Conservation (phyloP, 2,797 vertebrate species). For the Notamacropus eugenii region DNA sequence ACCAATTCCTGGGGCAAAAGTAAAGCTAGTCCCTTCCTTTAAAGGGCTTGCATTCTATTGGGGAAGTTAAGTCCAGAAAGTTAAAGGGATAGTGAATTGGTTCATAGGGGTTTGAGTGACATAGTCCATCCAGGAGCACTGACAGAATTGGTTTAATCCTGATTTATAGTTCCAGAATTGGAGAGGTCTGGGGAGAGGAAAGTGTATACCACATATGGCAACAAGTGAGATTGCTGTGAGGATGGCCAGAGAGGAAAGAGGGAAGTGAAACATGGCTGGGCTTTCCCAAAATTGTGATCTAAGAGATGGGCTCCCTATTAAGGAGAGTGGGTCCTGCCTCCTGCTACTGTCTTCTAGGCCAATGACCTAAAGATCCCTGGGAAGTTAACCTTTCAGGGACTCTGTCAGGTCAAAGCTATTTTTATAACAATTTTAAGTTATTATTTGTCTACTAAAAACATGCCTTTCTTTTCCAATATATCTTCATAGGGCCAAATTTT, state of each 20-base stretch:
- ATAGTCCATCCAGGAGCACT: not conserved
- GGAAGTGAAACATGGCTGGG: not conserved
- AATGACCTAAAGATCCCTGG: too few species aligned
- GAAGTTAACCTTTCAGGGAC: too few species aligned
- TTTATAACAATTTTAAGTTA: too few species aligned
- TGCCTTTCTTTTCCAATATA: too few species aligned
- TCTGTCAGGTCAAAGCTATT: too few species aligned
- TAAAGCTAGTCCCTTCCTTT: not conserved
- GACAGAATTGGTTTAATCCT: too few species aligned
- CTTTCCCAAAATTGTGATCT: not conserved
- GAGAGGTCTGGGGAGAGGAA: not conserved
- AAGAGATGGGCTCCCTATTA: not conserved
- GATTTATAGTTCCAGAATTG: not conserved
- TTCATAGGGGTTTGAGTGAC: not conserved
- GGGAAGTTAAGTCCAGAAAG: too few species aligned
- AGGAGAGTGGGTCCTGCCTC: too few species aligned
- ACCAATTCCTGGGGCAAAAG: not conserved
- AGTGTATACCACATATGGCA: not conserved
- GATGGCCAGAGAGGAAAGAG: not conserved
- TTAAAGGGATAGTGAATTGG: not conserved
- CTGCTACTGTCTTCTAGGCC: too few species aligned
- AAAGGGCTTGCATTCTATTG: not conserved
- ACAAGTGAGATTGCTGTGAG: not conserved
- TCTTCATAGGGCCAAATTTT: too few species aligned
- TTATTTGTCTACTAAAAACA: too few species aligned